These are phyloP conservation scores for Rafetus swinhoei DNA, from an alignment of 2,113 vertebrate species.

Conservation along the genomic window DNA sequence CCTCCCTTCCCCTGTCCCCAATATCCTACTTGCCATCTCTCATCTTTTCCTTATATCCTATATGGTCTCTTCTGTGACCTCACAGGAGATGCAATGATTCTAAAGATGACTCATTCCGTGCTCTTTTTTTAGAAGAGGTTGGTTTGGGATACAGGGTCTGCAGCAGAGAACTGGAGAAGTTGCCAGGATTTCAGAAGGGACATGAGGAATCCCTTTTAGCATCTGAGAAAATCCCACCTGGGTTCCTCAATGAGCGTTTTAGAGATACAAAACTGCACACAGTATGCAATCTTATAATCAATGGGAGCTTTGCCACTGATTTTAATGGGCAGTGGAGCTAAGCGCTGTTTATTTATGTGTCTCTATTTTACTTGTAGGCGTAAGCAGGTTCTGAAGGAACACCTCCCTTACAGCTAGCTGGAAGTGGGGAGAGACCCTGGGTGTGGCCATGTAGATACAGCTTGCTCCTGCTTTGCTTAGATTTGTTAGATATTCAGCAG, in stretches of 20 bases:
- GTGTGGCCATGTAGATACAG: too few relatives aligned
- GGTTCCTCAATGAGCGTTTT: rapidly evolving
- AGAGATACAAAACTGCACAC: background rate
- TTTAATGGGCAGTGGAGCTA: background rate
- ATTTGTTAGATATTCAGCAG: too few relatives aligned
- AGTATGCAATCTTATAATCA: background rate
- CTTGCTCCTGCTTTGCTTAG: too few relatives aligned
- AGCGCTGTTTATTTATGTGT: background rate
- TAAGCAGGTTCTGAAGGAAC: too few relatives aligned
- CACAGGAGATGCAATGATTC: background rate
- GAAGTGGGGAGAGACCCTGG: too few relatives aligned
- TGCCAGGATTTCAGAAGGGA: background rate
- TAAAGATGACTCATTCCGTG: rapidly evolving
- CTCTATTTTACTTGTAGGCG: background rate
- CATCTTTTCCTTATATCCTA: rapidly evolving
- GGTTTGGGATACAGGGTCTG: background rate
- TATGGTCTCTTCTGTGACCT: background rate
- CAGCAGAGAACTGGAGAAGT: background rate
- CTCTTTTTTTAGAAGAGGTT: background rate
- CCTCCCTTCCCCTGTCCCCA: background rate
- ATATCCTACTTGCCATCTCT: background rate
- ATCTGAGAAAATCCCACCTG: background rate
- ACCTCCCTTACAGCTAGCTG: too few relatives aligned
- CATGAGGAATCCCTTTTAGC: background rate
- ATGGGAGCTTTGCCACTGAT: background rate